phyloP scores from a whole-genome alignment of 2,797 vertebrate species.

The Synaphobranchus kaupii region DNA sequence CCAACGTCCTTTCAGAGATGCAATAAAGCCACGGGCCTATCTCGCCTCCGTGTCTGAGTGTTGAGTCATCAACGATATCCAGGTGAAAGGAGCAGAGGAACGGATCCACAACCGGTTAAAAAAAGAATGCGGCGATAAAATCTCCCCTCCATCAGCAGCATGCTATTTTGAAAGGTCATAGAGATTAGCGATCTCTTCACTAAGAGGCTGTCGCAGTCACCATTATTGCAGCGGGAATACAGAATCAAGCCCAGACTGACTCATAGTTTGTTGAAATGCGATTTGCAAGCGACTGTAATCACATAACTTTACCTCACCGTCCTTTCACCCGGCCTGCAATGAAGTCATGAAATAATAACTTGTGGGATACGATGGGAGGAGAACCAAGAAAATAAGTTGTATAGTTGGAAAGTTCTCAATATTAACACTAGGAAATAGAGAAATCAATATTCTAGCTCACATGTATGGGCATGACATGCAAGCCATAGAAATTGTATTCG shows the following conservation, averaged over 20 bases:
- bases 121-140: not conserved
- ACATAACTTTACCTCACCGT: not conserved
- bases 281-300: not conserved
- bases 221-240: not conserved
- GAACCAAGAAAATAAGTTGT: not conserved
- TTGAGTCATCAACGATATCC: not conserved
- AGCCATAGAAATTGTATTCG: not conserved
- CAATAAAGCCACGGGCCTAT: not conserved
- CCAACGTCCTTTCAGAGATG: not conserved
- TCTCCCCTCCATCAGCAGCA: not conserved
- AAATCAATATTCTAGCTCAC: not conserved
- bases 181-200: constrained; percentile 11
- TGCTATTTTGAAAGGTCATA: constrained; percentile 19
- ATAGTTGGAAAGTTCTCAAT: not conserved
- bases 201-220: not conserved
- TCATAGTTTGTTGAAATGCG: not conserved
- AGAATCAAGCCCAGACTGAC: not conserved
- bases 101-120: not conserved
- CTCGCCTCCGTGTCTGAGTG: not conserved
- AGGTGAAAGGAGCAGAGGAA: not conserved
- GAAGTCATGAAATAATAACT: not conserved
- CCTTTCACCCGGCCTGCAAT: not conserved
- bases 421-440: not conserved
- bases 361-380: not conserved
- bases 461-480: not conserved